These are phyloP conservation scores for Phania funesta DNA, from an alignment of 2,888 invertebrate species.

Conservation along the genomic window DNA sequence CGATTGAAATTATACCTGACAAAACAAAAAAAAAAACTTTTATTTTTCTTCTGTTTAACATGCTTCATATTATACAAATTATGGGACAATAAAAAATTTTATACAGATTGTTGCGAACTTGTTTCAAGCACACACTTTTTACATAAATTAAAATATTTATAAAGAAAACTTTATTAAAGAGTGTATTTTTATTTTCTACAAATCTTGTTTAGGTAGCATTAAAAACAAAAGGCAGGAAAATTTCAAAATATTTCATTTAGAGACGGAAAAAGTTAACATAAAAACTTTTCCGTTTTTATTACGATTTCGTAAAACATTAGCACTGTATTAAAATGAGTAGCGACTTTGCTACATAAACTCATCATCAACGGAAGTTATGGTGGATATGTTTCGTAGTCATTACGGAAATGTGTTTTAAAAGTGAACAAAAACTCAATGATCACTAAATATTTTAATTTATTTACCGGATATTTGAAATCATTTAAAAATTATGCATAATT, in stretches of 20 bases:
- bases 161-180: constrained; percentile 35
- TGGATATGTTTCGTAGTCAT: constrained; percentile 43
- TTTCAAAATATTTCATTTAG: constrained; percentile 48
- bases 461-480: no score
- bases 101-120: constrained; percentile 38
- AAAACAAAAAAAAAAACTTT: constrained; percentile 58
- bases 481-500: no score
- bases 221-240: constrained; percentile 49
- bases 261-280: constrained; percentile 52
- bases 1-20: constrained; percentile 71
- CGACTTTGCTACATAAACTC: no score
- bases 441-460: not conserved
- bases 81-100: constrained; percentile 64
- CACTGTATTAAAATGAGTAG: no score
- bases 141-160: no score
- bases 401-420: constrained; percentile 63
- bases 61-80: constrained; percentile 47
- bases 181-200: constrained; percentile 64
- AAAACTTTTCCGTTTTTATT: constrained; percentile 53
- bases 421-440: constrained; percentile 29
- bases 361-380: constrained; percentile 62
- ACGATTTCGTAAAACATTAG: no score
- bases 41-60: constrained; percentile 10
- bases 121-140: not conserved
- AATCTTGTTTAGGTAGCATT: not conserved